Evolutionary conservation across 2,888 invertebrate genomes (phyloP), one percentile per base, ranked within the genome.

Genomic region (Leptinotarsa haldemani): DNA sequence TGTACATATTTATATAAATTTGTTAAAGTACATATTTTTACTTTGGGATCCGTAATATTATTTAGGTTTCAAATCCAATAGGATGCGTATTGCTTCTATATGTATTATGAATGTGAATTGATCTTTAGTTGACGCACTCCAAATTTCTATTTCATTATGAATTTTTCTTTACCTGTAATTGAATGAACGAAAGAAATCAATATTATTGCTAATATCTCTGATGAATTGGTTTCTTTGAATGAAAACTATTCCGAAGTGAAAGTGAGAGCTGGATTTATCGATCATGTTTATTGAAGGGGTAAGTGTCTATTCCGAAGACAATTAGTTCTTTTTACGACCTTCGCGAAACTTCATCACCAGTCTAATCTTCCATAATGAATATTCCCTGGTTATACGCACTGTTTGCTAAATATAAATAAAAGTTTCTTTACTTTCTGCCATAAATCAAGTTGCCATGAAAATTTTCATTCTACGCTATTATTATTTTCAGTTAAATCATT

Each of bases 361-460:
- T 20, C 53, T 53, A 53, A 67, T 68, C 46, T 52, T 20, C 40
- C 20, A 40, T 22, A 40, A 56, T 68, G 46, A 68, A 56, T 56
- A 68, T 56, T 53, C 4, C 46, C 4, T 13, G 53, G 18, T 53
- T 52, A 50, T 25, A 68, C 46, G 52, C 58, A 22, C 30, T 47
- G 58, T 68, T 68, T 56, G n/a, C 30, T 53, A 5, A 67, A 53
- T 53, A 67, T 18, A 67, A 67, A 68, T 47, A 22, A 25, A 40
- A 56, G 20, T 47, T 68, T 67, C 30, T 46, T 56, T 47, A n/a
- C 56, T 9, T 25, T n/a, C 30, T 20, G 20, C 15, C 46, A 56
- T 68, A 68, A 68, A 56, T 68, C 56, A 56, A 53, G 68, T 40
- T 18, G 16, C 22, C 46, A 68, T 20, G 22, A 56, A 46, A 22